Base-by-base conservation (phyloP, 2,888 invertebrate genomes). In the Oscheius sp. region DNA sequence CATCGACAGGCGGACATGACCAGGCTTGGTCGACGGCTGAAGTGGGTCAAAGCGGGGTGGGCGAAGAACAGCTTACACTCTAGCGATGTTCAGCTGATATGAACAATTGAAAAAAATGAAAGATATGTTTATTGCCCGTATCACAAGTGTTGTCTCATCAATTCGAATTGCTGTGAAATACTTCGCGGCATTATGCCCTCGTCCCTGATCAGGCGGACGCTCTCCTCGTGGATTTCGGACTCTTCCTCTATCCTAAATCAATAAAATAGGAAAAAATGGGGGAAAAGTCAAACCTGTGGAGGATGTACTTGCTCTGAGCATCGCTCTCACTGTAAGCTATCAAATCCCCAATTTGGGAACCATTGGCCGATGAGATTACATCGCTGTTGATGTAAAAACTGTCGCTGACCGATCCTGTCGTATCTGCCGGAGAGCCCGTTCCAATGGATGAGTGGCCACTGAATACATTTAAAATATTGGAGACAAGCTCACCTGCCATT, bases 321-420 rank as follows among this genome's bases (percentile, higher is more conserved):
- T 79, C 79, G 29, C 52, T 52, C 66, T 66, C 66, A 27, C 66
- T 66, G 52, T 66, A 66, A 49, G 27, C 66, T 16, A 66, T 66
- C 9, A 66, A n/a, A 12, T 66, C 66, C n/a, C 66, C 66, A 13
- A 66, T 52, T 52, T 66, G 66, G 27, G 66, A 66, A 23, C 73
- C 69, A 58, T 73, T 68, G n/a, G 78, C 74, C 3, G 80, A 80
- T 1, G 80, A 80, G 23, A 78, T 73, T n/a, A 76, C 75, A 63
- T 81, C 82, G 45, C 79, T 78, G 68, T 81, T 78, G n/a, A 86
- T 76, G 68, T 79, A 80, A 55, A 83, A 85, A 49, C 82, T 84
- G 70, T 85, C 85, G 69, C 79, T 83, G 23, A 84, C 72, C 0
- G 83, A 83, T 18, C 84, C 82, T 7, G 85, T 83, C 1, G 84